phyloP scores from a whole-genome alignment of 1,140 invertebrate species.

The Macrocentrus cingulum region DNA sequence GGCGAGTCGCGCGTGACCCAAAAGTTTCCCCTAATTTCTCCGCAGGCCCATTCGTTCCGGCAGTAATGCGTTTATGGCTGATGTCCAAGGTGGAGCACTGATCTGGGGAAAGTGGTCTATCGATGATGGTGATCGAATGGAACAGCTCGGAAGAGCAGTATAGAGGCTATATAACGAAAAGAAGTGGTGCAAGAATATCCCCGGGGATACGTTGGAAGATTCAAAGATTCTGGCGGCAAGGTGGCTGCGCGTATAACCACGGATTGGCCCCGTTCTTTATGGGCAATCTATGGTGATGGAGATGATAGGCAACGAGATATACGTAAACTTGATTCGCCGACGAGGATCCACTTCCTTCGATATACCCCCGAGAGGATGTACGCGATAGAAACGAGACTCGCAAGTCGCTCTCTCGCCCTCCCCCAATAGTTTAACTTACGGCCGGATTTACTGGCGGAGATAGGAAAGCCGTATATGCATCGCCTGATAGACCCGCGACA shows the following conservation, averaged over 20 bases:
- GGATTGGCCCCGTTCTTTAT: conserved; percentile 58
- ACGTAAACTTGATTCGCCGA: conserved; percentile 58
- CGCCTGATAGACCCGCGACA: conserved; percentile 51
- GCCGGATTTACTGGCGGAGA: conserved; percentile 58
- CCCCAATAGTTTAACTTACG: conserved; percentile 60
- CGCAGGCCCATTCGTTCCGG: conserved; percentile 47
- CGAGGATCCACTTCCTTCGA: conserved; percentile 41
- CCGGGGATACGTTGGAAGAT: conserved; percentile 24
- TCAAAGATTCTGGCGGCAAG: conserved; percentile 23
- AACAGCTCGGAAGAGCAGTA: too few species aligned
- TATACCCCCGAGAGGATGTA: conserved; percentile 31
- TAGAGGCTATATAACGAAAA: too few species aligned
- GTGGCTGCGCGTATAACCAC: conserved; percentile 52
- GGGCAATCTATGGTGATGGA: conserved; percentile 61
- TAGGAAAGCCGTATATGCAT: conserved; percentile 45
- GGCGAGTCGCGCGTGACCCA: conserved; percentile 35
- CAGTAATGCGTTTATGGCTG: conserved; percentile 49
- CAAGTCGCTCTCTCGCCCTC: conserved; percentile 40
- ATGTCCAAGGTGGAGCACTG: neutral
- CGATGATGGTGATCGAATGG: too few species aligned
- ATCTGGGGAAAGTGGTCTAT: too few species aligned
- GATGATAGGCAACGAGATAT: conserved; percentile 59
- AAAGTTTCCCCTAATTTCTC: conserved; percentile 46
- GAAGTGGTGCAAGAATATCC: conserved; percentile 16
- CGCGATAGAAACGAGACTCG: conserved; percentile 8